Evolutionary conservation across 2,888 invertebrate genomes (phyloP).

Genomic region (Oxycera nigricornis): DNA sequence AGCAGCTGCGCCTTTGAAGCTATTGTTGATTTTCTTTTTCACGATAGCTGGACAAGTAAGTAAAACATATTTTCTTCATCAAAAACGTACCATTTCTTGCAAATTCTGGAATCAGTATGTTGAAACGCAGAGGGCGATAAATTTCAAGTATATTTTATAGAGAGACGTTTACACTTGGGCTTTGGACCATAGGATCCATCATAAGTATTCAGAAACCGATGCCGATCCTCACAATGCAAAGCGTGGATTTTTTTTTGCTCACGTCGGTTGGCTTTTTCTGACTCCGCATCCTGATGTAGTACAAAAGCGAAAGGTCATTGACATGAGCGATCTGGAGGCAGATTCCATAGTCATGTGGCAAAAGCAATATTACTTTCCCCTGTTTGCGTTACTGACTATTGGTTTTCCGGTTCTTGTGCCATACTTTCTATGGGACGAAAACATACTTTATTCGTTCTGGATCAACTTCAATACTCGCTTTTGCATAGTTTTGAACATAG

Average conservation of each 20-base stretch:
- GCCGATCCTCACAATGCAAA: conserved; percentile 78
- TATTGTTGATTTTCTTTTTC: conserved; percentile 74
- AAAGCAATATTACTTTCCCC: conserved; percentile 74
- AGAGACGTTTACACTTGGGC: conserved; percentile 87
- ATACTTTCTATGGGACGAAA: conserved; percentile 84
- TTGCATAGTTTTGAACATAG: conserved; percentile 84
- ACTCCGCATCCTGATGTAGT: conserved; percentile 84
- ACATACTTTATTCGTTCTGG: conserved; percentile 79
- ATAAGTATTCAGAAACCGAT: conserved; percentile 86
- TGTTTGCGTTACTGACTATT: conserved; percentile 74
- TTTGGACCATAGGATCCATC: conserved; percentile 85
- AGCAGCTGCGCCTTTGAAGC: conserved; percentile 73
- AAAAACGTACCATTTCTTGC: not conserved
- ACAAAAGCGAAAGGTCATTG: conserved; percentile 71
- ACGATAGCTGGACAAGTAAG: conserved; percentile 81
- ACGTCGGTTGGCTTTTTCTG: conserved; percentile 89
- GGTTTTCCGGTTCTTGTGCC: conserved; percentile 78
- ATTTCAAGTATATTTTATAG: conserved; percentile 62
- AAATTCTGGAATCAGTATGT: too few relatives aligned
- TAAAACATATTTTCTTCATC: not conserved
- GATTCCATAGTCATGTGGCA: conserved; percentile 81
- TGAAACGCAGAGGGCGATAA: too few relatives aligned
- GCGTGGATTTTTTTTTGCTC: conserved; percentile 89
- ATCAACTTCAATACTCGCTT: conserved; percentile 85
- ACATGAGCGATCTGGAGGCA: conserved; percentile 73